Percentiles rank a stretch among this genome's conserved stretches.
phyloP scores from a whole-genome alignment of 2,888 invertebrate species.

The Parthenolecanium corni region DNA sequence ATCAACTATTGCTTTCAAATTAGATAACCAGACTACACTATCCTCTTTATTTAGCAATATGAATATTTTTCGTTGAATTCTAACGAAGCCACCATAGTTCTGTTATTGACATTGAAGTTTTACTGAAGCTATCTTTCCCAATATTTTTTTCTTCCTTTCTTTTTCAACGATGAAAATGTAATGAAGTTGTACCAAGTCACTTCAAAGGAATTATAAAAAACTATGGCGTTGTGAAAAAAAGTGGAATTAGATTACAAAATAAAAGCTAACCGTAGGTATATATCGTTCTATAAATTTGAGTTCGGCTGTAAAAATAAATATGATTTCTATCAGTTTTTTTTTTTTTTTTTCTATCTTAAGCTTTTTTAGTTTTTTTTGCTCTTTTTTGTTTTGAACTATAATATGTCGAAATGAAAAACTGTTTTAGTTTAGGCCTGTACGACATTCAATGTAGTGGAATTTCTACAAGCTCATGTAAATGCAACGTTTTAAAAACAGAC shows the following conservation, averaged over 20 bases:
- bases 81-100: too few relatives aligned
- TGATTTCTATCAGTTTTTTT: neutral
- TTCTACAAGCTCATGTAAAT: constrained; percentile 25
- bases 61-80: too few relatives aligned
- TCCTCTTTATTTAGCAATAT: too few relatives aligned
- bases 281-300: neutral
- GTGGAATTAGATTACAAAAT: neutral
- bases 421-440: constrained; percentile 4
- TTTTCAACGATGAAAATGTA: too few relatives aligned
- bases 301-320: neutral
- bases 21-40: too few relatives aligned
- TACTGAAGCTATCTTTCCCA: too few relatives aligned
- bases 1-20: too few relatives aligned
- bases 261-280: neutral
- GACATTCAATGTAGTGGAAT: constrained; percentile 14
- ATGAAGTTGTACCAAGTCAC: too few relatives aligned
- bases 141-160: too few relatives aligned
- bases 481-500: constrained; percentile 15
- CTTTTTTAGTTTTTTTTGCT: too few relatives aligned
- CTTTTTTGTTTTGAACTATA: constrained; percentile 15
- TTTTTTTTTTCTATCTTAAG: too few relatives aligned
- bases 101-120: too few relatives aligned
- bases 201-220: neutral
- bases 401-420: constrained; percentile 18
- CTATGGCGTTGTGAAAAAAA: neutral